phyloP scores from a whole-genome alignment of 2,888 invertebrate genomes.

The Cartodere bifasciata region DNA sequence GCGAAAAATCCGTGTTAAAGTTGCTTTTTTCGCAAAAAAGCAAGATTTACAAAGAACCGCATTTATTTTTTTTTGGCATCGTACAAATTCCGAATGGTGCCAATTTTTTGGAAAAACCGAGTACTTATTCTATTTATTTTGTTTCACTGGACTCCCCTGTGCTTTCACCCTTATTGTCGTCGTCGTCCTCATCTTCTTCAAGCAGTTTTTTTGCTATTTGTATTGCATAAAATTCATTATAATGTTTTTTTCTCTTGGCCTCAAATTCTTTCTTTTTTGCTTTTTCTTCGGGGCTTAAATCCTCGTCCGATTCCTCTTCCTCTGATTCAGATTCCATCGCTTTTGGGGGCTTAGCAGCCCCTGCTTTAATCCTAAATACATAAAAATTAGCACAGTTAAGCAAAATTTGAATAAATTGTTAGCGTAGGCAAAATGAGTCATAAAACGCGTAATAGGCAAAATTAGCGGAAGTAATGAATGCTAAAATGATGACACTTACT shows the following conservation, averaged over 20 bases:
- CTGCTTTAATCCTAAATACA: constrained; percentile 30
- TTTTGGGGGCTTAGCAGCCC: constrained; percentile 36
- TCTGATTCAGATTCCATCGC: constrained; percentile 32
- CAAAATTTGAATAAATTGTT: not conserved
- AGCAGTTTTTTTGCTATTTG: constrained; percentile 83
- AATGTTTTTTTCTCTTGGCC: constrained; percentile 88
- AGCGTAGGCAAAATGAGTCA: too few relatives aligned
- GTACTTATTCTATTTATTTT: too few relatives aligned
- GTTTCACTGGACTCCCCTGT: too few relatives aligned
- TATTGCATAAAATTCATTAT: constrained; percentile 94
- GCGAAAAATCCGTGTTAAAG: too few relatives aligned
- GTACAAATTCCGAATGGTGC: too few relatives aligned
- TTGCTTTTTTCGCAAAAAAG: too few relatives aligned
- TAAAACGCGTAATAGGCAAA: too few relatives aligned
- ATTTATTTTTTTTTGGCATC: too few relatives aligned
- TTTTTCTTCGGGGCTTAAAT: constrained; percentile 38
- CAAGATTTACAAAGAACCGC: too few relatives aligned
- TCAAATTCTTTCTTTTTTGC: constrained; percentile 72
- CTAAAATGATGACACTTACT: too few relatives aligned
- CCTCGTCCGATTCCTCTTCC: constrained; percentile 30
- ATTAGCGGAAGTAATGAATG: not conserved
- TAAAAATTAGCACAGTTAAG: not conserved
- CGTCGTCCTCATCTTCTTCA: constrained; percentile 81
- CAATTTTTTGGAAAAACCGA: too few relatives aligned
- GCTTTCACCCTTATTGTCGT: too few relatives aligned